Base-by-base conservation (phyloP, 2,797 vertebrate species). In the Sardinella longiceps region DNA sequence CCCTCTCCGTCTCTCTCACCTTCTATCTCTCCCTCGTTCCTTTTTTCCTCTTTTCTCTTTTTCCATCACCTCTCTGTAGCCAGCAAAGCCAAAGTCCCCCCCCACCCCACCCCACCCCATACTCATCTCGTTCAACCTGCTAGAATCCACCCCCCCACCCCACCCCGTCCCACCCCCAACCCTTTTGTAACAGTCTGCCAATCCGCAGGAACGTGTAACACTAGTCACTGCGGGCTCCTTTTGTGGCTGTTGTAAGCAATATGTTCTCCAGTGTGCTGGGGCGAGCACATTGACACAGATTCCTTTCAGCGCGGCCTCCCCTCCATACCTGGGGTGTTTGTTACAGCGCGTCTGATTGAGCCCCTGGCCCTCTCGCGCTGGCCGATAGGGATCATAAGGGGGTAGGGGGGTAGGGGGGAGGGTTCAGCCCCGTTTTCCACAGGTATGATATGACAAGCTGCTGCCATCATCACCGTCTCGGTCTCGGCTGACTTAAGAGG, bases 171-270 rank as follows among this genome's bases (percentile, higher is more conserved):
- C 92, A 92, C 92, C 92, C 93, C 91, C 94, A 9, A 46, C 93
- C 91, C 95, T 94, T 95, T 95, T 96, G 94, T 95, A 94, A 94
- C 93, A 96, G 95, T 95, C 95, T 94, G 95, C 94, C 95, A 95
- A 93, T 95, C 95, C 94, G 93, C 91, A 94, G 94, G 92, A 96
- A 96, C 95, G 93, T 94, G 94, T 94, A 93, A 95, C 94, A 92
- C 93, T 95, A 92, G 93, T 96, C 95, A 95, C 95, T 93, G 94
- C 90, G 92, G 90, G 91, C 88, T 92, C 51, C 94, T 66, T 77
- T 96, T 96, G 95, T 95, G 93, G 87, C 91, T 90, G 92, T 95
- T 95, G 95, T 96, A 96, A 95, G 95, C 95, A 97, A 96, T 96
- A 96, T 96, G 95, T 96, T 94, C 94, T 93, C 92, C 94, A 92